These are phyloP conservation scores for Cheilinus undulatus DNA, from an alignment of 2,113 vertebrate genomes.

Conservation along the genomic window DNA sequence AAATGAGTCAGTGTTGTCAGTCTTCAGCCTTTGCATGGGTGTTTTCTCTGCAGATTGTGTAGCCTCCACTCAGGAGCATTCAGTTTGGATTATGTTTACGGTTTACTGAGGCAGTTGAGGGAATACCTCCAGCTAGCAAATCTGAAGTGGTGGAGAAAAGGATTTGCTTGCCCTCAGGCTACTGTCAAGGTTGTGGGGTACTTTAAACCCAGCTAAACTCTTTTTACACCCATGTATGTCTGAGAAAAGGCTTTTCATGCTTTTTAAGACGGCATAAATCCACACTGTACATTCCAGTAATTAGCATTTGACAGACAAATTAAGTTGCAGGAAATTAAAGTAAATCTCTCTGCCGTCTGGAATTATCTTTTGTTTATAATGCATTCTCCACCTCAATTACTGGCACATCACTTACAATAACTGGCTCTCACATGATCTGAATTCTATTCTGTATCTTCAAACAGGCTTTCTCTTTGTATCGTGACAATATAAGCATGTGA, in stretches of 20 bases:
- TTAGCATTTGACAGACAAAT: slow-evolving; percentile 23
- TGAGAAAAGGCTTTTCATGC: slow-evolving; percentile 42
- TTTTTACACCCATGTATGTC: slow-evolving; percentile 41
- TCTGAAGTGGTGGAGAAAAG: slow-evolving; percentile 61
- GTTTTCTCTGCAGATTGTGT: slow-evolving; percentile 69
- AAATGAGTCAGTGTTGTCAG: slow-evolving; percentile 78
- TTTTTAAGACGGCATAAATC: slow-evolving; percentile 35
- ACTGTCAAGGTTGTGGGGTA: slow-evolving; percentile 55
- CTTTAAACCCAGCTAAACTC: slow-evolving; percentile 61
- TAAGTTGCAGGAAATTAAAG: slow-evolving; percentile 13
- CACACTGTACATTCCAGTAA: slow-evolving; percentile 15
- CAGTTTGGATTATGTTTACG: slow-evolving; percentile 68
- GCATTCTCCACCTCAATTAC: background rate
- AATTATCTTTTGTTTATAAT: slow-evolving; percentile 12
- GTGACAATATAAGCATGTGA: no score
- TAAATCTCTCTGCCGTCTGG: background rate
- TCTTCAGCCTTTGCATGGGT: slow-evolving; percentile 60
- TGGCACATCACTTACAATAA: background rate
- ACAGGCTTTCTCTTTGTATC: background rate
- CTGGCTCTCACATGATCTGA: no score
- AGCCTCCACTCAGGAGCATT: slow-evolving; percentile 56
- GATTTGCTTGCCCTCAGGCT: slow-evolving; percentile 73
- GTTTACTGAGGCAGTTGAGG: slow-evolving; percentile 68
- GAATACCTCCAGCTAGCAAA: slow-evolving; percentile 72
- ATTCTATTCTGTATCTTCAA: background rate